A percentile compares a stretch with the other conserved stretches of the same genome.
Conservation (phyloP, 2,888 invertebrate species). For the Gandaritis pyraliata region DNA sequence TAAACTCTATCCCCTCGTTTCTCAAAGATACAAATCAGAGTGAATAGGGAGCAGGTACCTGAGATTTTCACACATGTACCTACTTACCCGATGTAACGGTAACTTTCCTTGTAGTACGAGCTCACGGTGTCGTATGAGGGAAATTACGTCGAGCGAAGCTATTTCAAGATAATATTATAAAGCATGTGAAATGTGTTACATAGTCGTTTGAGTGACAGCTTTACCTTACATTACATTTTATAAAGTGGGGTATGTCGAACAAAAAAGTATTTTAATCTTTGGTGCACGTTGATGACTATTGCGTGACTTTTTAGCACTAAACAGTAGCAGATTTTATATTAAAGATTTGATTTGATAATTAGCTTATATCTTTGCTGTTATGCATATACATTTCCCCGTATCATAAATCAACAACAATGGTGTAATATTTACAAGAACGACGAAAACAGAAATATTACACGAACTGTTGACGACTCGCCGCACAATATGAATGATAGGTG, state of each 20-base stretch:
- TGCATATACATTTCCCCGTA: background rate
- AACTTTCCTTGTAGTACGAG: conserved; percentile 47
- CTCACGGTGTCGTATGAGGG: conserved; percentile 49
- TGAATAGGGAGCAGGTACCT: conserved; percentile 29
- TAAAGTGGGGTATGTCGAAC: conserved; percentile 46
- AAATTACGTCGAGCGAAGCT: conserved; percentile 59
- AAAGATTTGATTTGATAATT: no score
- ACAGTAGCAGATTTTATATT: no score
- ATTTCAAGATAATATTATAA: conserved; percentile 62
- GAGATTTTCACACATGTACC: conserved; percentile 44
- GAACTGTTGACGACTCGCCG: conserved; percentile 8
- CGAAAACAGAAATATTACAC: conserved; percentile 12
- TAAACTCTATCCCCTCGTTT: conserved; percentile 15
- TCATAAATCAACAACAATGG: background rate
- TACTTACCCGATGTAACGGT: conserved; percentile 43
- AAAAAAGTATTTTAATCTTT: conserved; percentile 17
- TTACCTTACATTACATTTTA: conserved; percentile 54
- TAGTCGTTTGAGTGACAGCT: conserved; percentile 59
- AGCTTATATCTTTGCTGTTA: conserved; percentile 13
- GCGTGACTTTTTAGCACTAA: no score
- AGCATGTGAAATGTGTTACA: conserved; percentile 56
- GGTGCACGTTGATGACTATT: no score
- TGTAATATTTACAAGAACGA: conserved; percentile 5
- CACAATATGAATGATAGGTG: conserved; percentile 19
- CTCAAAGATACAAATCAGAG: conserved; percentile 27